Conservation (phyloP, 1,140 invertebrate genomes). For the Drosophila hydei region DNA sequence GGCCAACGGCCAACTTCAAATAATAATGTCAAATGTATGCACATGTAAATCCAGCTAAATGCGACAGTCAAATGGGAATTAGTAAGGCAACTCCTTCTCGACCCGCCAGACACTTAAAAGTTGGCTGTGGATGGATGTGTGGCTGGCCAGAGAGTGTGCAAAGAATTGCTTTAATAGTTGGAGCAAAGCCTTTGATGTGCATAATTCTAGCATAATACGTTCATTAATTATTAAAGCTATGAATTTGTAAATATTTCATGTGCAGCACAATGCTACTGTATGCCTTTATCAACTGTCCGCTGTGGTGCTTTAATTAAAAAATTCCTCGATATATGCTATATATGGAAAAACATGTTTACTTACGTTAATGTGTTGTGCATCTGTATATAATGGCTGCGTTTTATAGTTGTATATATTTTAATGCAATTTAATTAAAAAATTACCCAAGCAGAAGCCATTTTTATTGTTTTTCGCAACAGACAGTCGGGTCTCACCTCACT, state of each 20-base stretch:
- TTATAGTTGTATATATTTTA: slow-evolving; percentile 53
- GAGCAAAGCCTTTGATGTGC: slow-evolving; percentile 21
- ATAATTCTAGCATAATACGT: slow-evolving; percentile 44
- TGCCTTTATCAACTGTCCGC: slow-evolving; percentile 29
- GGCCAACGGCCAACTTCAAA: slow-evolving; percentile 53
- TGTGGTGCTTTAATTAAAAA: slow-evolving; percentile 61
- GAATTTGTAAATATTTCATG: slow-evolving; percentile 26
- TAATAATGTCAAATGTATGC: slow-evolving; percentile 70
- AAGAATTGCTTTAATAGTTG: slow-evolving; percentile 3
- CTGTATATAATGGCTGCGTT: slow-evolving; percentile 1
- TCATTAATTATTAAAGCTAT: slow-evolving; percentile 45
- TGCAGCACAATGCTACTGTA: slow-evolving; percentile 1
- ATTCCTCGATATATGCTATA: slow-evolving; percentile 21
- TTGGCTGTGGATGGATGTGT: slow-evolving; percentile 18
- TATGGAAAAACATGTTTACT: slow-evolving; percentile 13
- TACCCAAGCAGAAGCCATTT: slow-evolving; percentile 55
- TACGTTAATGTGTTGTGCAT: neutral
- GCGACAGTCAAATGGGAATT: slow-evolving; percentile 76
- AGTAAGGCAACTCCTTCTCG: slow-evolving; percentile 59
- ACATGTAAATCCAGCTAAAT: slow-evolving; percentile 76
- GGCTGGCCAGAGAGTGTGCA: neutral
- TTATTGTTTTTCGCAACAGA: slow-evolving; percentile 35
- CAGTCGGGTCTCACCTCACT: slow-evolving; percentile 28
- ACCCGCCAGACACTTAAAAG: slow-evolving; percentile 57
- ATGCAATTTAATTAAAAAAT: slow-evolving; percentile 74